Base-by-base conservation (phyloP, 2,797 vertebrate species). In the Tokudaia tokunoshimensis region DNA sequence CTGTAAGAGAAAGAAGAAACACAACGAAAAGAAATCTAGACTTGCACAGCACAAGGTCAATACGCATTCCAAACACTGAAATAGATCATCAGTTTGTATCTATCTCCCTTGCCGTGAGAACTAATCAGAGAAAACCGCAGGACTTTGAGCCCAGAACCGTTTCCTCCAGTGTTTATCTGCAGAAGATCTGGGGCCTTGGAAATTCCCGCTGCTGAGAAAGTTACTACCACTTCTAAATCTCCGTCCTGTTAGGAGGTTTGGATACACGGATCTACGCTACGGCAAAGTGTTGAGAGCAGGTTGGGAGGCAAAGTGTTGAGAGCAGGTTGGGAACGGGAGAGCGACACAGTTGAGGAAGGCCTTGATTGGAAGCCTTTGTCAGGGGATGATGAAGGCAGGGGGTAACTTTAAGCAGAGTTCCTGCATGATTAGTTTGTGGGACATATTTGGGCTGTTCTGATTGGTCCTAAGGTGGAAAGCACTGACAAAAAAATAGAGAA, bases 51-150 rank as follows among this genome's bases (percentile, higher is more conserved):
- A 93, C 88, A 72, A 52, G 93, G 82, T 87, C 92, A 74, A 90
- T 74, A 83, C n/a, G 76, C 50, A 78, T 75, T 94, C 84, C 63
- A 87, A 88, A 86, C 81, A 65, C 47, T 19, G 37, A 55, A 91
- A 93, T 81, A 61, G 93, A 70, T 76, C 34, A 65, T 47, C 14
- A 80, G 92, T 72, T 59, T 94, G 83, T 93, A 81, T 93, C 81
- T 93, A 55, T 87, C 65, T 92, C 61, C 6, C 55, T 29, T n/a
- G 19, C 79, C n/a, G 50, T 8, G 10, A 11, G 19, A 29, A 44
- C 31, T 44, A 50, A 57, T 37, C 52, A 50, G 44, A 63, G 78
- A 75, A 88, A 79, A 44, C 57, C 19, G n/a, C 0, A 0, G 24
- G 76, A 6, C 50, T 95, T 75, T 94, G 14, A 82, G 41, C 37